A percentile compares a stretch with the other conserved stretches of the same genome.
These are phyloP conservation scores for Thunnus maccoyii DNA, from an alignment of 2,113 vertebrate species.

Conservation along the genomic window DNA sequence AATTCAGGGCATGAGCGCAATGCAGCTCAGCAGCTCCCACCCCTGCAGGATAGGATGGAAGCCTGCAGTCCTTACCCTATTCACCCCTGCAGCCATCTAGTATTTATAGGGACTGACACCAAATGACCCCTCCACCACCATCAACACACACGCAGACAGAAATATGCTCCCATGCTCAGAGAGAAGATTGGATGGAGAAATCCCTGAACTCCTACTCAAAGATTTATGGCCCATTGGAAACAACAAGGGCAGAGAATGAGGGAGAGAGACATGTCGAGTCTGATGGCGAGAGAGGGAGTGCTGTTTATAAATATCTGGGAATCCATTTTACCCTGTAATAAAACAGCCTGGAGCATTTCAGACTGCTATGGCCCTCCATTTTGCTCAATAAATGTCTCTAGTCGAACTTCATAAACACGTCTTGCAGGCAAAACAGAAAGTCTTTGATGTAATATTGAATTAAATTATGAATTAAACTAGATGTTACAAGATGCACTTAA, in stretches of 20 bases:
- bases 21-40: constrained; percentile 35
- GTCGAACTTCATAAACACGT: constrained; percentile 48
- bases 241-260: constrained; percentile 50
- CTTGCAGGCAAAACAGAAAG: constrained; percentile 35
- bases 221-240: constrained; percentile 72
- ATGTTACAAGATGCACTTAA: constrained; percentile 38
- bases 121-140: constrained; percentile 59
- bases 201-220: constrained; percentile 53
- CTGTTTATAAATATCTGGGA: constrained; percentile 77
- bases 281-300: constrained; percentile 49
- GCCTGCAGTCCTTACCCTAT: constrained; percentile 35
- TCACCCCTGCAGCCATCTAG: constrained; percentile 48
- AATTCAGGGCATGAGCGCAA: constrained; percentile 60
- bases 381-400: constrained; percentile 59
- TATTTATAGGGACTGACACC: constrained; percentile 76
- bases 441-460: constrained; percentile 51
- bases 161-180: constrained; percentile 47
- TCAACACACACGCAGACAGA: constrained; percentile 51
- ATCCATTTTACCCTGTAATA: constrained; percentile 72
- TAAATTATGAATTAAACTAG: constrained; percentile 20
- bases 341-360: constrained; percentile 56
- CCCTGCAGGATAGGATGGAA: constrained; percentile 3
- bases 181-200: constrained; percentile 59
- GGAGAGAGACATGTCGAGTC: constrained; percentile 60
- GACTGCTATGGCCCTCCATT: constrained; percentile 42